phyloP scores from a whole-genome alignment of 2,113 vertebrate species.

The Acinonyx jubatus region DNA sequence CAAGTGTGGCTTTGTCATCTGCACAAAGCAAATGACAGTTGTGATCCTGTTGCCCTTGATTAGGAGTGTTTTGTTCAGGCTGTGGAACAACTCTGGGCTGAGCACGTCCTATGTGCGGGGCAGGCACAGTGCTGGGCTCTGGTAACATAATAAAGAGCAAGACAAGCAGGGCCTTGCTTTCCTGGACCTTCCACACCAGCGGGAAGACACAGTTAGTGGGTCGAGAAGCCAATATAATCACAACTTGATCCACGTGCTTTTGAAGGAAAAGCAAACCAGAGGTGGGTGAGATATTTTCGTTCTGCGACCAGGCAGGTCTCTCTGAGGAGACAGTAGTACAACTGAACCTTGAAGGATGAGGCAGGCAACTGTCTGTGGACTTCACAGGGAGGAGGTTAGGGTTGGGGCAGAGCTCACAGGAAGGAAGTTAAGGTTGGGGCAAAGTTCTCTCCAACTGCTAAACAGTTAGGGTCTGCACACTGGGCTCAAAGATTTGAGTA shows the following conservation, averaged over 20 bases:
- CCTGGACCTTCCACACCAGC: not conserved
- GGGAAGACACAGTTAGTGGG: not conserved
- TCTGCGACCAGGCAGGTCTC: not conserved
- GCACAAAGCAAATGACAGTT: not conserved
- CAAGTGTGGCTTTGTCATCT: not conserved
- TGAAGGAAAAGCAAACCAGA: not conserved
- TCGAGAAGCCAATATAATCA: not conserved
- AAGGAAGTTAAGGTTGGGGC: too few species aligned
- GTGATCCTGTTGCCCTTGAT: not conserved
- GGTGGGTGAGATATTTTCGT: not conserved
- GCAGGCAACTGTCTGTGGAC: not conserved
- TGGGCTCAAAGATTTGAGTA: not conserved
- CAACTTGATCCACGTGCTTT: not conserved
- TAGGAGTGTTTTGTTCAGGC: not conserved
- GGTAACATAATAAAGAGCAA: not conserved
- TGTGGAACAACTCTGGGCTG: not conserved
- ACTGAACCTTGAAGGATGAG: not conserved
- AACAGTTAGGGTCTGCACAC: not conserved
- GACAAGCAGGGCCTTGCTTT: not conserved
- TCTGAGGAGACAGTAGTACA: not conserved
- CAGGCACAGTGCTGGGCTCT: not conserved
- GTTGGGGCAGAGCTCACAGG: too few species aligned
- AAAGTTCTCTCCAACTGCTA: not conserved
- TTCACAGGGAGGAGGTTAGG: not conserved
- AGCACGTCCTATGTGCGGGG: fast-evolving